Base-by-base conservation (phyloP, 2,888 invertebrate species). In the Drosophila monieri region DNA sequence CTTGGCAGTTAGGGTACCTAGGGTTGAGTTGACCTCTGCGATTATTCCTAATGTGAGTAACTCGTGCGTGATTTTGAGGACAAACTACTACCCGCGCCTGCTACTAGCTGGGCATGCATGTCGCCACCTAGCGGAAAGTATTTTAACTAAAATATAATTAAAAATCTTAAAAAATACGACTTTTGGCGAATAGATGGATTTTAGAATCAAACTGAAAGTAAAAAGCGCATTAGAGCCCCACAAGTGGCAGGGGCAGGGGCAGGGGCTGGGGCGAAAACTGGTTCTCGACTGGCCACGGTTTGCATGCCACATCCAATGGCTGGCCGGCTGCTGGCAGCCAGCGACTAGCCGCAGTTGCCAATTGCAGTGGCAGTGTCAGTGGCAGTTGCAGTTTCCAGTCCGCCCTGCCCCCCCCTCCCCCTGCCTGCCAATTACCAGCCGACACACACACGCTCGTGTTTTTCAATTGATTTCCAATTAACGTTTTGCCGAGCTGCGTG, bases 391-490 rank as follows among this genome's bases (percentile, higher is more conserved):
- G 37, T 23, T 39, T 41, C 1, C 10, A 18, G 27, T 27, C 27
- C 27, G 27, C 3, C 27, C 8, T 9, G n/a, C 8, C 27, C 0
- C 27, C 27, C 8, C 27, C 60, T 9, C 21, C 21, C 6, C 21
- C 18, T 43, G 74, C 52, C 62, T 65, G 60, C 61, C 52, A 65
- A 65, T 64, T 68, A 67, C 60, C 49, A 46, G 57, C 27, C 48
- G 74, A 58, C 66, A 74, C 39, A 41, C 4, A 41, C 18, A 41
- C 18, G 10, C 15, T 1, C 15, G 39, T 70, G 72, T 71, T 69
- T 83, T 83, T 78, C 80, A 83, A 80, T 83, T 80, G 84, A 80
- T 80, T 80, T 80, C 78, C 83, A 83, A 83, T 80, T 80, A 80
- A 78, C 57, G 71, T 64, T 70, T 77, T 79, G 54, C 62, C 41